Evolutionary conservation across 1,140 invertebrate species (phyloP).

Genomic region (Ostrea edulis): DNA sequence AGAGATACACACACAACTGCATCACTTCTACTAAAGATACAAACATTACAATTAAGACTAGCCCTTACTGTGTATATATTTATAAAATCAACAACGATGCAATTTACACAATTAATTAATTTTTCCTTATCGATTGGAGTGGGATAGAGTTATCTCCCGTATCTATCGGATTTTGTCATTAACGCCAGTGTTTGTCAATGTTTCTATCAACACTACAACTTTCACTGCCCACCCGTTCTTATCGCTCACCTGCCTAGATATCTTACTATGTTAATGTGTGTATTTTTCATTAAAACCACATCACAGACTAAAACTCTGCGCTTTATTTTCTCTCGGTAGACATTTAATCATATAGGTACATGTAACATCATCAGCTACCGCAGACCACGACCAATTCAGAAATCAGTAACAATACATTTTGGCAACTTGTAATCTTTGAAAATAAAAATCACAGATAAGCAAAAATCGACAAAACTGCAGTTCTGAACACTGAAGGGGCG

Average conservation of each 20-base stretch:
- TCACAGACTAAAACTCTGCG: constrained; percentile 10
- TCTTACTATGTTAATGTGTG: constrained; percentile 14
- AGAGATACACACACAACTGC: too few relatives aligned
- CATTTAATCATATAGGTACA: neutral
- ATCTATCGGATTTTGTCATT: neutral
- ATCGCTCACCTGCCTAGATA: constrained; percentile 6
- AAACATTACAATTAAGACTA: too few relatives aligned
- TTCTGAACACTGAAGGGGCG: neutral
- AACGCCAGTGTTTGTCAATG: constrained; percentile 4
- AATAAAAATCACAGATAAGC: neutral
- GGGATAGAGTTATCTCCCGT: constrained; percentile 5
- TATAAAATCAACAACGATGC: too few relatives aligned
- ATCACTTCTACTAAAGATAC: too few relatives aligned
- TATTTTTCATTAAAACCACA: constrained; percentile 19
- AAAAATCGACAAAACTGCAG: neutral
- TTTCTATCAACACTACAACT: constrained; percentile 26
- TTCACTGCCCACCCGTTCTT: constrained; percentile 24
- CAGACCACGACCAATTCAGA: neutral
- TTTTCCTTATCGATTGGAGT: neutral
- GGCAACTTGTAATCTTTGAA: neutral
- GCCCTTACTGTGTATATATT: too few relatives aligned
- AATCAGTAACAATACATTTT: neutral
- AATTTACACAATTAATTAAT: too few relatives aligned
- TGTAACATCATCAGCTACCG: neutral
- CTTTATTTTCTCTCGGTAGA: constrained; percentile 17